Conservation (phyloP, 1,140 invertebrate species). For the Agrypnia vestita region DNA sequence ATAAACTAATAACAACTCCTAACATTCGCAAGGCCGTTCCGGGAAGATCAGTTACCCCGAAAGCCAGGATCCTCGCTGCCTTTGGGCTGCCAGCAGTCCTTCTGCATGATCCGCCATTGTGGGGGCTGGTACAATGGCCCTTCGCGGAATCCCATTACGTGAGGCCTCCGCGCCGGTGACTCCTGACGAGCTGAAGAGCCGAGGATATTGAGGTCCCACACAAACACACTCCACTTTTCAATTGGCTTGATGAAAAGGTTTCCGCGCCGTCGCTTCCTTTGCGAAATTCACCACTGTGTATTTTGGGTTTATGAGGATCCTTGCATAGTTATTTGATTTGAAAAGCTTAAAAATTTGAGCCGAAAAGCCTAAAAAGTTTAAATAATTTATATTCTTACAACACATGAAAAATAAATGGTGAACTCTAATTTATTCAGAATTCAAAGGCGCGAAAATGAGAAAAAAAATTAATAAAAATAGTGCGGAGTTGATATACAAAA, state of each 20-base stretch:
- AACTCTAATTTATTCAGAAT: background rate
- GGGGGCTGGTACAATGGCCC: background rate
- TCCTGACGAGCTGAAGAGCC: constrained; percentile 16
- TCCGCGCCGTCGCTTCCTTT: constrained; percentile 56
- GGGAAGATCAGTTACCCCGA: too few relatives aligned
- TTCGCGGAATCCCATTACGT: constrained; percentile 19
- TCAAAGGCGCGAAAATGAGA: background rate
- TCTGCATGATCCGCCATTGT: too few relatives aligned
- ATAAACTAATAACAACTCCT: too few relatives aligned
- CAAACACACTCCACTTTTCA: constrained; percentile 26
- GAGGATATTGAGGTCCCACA: constrained; percentile 3
- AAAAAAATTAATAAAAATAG: too few relatives aligned
- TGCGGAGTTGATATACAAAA: too few relatives aligned
- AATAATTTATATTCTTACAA: too few relatives aligned
- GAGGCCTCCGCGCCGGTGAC: background rate
- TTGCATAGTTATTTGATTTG: background rate
- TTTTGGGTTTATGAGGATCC: background rate
- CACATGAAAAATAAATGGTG: too few relatives aligned
- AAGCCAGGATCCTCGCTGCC: too few relatives aligned
- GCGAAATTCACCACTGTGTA: background rate
- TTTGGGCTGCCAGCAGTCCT: too few relatives aligned
- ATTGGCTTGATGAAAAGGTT: constrained; percentile 44
- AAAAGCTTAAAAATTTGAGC: too few relatives aligned
- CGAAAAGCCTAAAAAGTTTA: too few relatives aligned
- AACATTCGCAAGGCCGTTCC: too few relatives aligned